Conservation (phyloP, 2,888 invertebrate species). For the Cacoxenus indagator region DNA sequence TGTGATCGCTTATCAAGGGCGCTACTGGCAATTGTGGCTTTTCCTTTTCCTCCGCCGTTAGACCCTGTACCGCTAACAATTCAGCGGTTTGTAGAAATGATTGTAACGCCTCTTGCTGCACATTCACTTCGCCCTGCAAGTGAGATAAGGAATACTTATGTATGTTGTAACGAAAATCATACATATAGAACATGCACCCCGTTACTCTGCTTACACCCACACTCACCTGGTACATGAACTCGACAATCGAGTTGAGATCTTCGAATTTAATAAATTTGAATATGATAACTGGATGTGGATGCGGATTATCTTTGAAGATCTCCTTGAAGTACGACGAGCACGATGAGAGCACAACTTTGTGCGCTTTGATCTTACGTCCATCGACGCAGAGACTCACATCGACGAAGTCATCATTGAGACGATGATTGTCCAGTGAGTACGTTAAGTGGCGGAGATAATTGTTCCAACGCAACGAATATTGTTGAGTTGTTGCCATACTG, state of each 20-base stretch:
- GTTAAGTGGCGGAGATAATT: constrained; percentile 86
- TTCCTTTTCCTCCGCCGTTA: constrained; percentile 74
- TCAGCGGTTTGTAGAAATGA: constrained; percentile 85
- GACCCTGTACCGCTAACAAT: constrained; percentile 81
- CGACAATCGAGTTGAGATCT: constrained; percentile 82
- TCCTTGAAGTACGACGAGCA: constrained; percentile 86
- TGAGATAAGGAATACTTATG: neutral
- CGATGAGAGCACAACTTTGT: constrained; percentile 87
- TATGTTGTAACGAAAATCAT: neutral
- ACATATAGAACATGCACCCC: neutral
- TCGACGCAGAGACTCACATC: constrained; percentile 90
- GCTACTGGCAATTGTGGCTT: constrained; percentile 63
- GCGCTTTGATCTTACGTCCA: constrained; percentile 86
- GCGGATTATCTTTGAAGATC: constrained; percentile 82
- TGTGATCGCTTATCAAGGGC: constrained; percentile 64
- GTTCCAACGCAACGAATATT: constrained; percentile 90
- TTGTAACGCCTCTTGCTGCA: constrained; percentile 82
- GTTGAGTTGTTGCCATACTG: constrained; percentile 77
- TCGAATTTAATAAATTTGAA: constrained; percentile 84
- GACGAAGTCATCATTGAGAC: constrained; percentile 79
- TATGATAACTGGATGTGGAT: constrained; percentile 85
- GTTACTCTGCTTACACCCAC: neutral
- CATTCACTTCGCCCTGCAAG: constrained; percentile 81
- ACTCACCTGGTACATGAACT: constrained; percentile 81
- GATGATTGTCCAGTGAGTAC: constrained; percentile 82